Conservation (phyloP, 1,140 invertebrate genomes). For the Diorhabda sublineata region DNA sequence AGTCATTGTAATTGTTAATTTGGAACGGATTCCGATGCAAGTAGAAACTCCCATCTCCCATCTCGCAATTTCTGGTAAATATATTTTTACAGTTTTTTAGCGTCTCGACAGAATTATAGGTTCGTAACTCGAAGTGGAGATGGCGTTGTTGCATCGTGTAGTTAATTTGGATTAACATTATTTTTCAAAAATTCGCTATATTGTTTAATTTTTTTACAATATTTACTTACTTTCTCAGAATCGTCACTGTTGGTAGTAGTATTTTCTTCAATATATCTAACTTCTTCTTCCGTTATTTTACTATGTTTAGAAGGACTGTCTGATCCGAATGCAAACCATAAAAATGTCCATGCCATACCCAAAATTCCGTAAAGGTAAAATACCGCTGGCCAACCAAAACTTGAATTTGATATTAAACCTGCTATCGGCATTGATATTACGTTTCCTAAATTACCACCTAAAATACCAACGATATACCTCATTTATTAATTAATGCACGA, state of each 20-base stretch:
- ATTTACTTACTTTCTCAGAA: too few relatives aligned
- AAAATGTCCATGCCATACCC: conserved; percentile 57
- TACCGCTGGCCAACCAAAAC: conserved; percentile 69
- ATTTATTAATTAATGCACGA: background rate
- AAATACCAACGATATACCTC: background rate
- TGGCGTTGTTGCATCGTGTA: too few relatives aligned
- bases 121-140: too few relatives aligned
- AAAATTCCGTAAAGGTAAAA: conserved; percentile 72
- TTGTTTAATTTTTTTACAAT: too few relatives aligned
- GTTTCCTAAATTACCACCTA: conserved; percentile 65
- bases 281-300: conserved; percentile 58
- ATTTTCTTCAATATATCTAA: conserved; percentile 56
- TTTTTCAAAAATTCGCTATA: too few relatives aligned
- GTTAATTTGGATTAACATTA: too few relatives aligned
- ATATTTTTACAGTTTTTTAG: too few relatives aligned
- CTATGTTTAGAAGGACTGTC: conserved; percentile 61
- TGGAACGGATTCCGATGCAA: too few relatives aligned
- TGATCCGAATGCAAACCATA: conserved; percentile 61
- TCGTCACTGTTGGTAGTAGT: background rate
- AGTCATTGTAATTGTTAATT: too few relatives aligned
- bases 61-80: too few relatives aligned
- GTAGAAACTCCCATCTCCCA: too few relatives aligned
- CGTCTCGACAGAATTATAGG: too few relatives aligned
- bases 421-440: conserved; percentile 66
- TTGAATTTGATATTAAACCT: conserved; percentile 60